Evolutionary conservation across 2,888 invertebrate species (phyloP), one percentile per base, ranked within the genome.

Genomic region (Seladonia tumulorum): DNA sequence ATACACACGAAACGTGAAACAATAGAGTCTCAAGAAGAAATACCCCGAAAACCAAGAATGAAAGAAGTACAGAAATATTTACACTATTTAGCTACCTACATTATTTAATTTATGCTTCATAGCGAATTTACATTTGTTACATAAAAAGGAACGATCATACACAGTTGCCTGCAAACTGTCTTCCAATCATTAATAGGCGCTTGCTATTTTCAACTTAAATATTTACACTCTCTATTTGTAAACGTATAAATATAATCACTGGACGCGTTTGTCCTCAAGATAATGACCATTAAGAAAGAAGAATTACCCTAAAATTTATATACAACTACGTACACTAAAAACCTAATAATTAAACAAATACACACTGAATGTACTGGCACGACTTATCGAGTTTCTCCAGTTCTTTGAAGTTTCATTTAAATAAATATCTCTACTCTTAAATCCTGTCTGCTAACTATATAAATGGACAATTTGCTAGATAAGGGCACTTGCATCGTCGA

Each of bases 101-200:
- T 18, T 14, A 18, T 81, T 81, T 81, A 47, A 45, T 25, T 47
- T 73, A 76, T 16, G 16, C 29, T 68, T 47, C 10, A 16, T 29
- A 35, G 39, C 18, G 18, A 14, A 66, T 80, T 70, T 42, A 76
- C 47, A 68, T 35, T 49, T 5, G 8, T 76, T 70, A 60, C 45
- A 82, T 3, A 10, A 4, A 4, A 1, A 22, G 14, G 14, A 8
- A 70, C 29, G 10, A 2, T 2, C 16, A 1, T 0, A 16, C 16
- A 29, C 45, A 87, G 85, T 85, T 53, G 85, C 85, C 81, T n/a
- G 87, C 87, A 85, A 82, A 81, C 82, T 76, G 82, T 18, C 45
- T 39, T 4, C 1, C 1, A 16, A 47, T n/a, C n/a, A 0, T 72
- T 39, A 25, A 71, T 12, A 39, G 8, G 0, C 18, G 25, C 18